Evolutionary conservation across 1,140 invertebrate genomes (phyloP).

Genomic region (Atta cephalotes): DNA sequence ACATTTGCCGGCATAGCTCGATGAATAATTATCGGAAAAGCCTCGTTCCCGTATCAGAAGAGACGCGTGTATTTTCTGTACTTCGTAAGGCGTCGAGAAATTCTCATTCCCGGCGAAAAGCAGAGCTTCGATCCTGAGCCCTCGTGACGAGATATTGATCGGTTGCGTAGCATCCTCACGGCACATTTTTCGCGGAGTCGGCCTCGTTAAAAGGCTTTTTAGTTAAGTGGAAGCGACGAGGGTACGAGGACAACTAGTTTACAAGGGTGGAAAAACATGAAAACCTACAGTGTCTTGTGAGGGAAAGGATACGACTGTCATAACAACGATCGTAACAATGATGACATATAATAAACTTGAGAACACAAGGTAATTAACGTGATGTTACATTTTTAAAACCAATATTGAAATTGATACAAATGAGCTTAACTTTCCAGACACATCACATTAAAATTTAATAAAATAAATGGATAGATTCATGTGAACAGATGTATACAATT

Average conservation of each 20-base stretch:
- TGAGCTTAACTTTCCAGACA: background rate
- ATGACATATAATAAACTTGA: background rate
- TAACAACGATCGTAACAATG: background rate
- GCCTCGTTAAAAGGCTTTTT: conserved; percentile 80
- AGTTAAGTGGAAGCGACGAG: conserved; percentile 74
- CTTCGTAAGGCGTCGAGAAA: conserved; percentile 18
- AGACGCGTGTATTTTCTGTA: conserved; percentile 20
- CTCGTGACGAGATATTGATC: conserved; percentile 67
- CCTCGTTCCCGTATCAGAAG: background rate
- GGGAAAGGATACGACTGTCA: background rate
- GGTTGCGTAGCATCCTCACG: conserved; percentile 54
- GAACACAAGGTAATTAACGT: background rate
- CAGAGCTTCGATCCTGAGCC: conserved; percentile 40
- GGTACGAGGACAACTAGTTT: conserved; percentile 30
- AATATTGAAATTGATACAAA: background rate
- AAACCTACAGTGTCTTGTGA: background rate
- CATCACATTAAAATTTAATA: background rate
- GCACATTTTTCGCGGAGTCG: conserved; percentile 64
- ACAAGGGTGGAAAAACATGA: background rate
- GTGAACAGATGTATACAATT: no score
- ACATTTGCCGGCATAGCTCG: conserved; percentile 2
- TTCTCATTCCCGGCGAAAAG: conserved; percentile 26
- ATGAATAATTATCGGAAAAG: conserved; percentile 60
- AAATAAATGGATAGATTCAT: background rate
- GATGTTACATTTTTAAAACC: background rate